Conservation (phyloP, 2,797 vertebrate species). For the Vultur gryphus region DNA sequence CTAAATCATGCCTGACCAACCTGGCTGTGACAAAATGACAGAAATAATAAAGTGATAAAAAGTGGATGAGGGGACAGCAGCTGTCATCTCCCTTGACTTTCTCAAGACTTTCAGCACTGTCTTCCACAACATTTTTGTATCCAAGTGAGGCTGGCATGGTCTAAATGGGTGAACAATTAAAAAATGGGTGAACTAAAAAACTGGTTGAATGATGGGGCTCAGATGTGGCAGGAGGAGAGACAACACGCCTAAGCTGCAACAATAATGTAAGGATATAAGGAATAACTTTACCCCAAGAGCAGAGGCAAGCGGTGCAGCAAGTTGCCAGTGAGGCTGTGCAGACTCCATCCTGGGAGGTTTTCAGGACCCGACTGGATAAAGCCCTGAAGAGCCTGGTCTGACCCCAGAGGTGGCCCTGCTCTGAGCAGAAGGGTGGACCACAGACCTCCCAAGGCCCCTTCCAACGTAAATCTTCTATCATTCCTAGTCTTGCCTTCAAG, state of each 20-base stretch:
- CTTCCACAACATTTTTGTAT: background rate
- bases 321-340: background rate
- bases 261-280: background rate
- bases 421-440: background rate
- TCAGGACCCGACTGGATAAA: background rate
- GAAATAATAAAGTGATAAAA: background rate
- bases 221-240: background rate
- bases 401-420: background rate
- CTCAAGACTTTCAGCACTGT: background rate
- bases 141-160: background rate
- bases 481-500: background rate
- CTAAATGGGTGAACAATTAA: background rate
- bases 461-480: background rate
- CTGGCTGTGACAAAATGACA: background rate
- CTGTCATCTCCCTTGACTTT: background rate
- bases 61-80: background rate
- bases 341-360: fast-evolving
- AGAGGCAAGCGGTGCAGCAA: background rate
- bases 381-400: background rate
- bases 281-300: background rate
- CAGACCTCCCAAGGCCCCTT: background rate
- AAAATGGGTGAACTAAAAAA: background rate
- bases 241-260: background rate
- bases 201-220: background rate
- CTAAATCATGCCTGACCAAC: background rate